A percentile compares a stretch with the other conserved stretches of the same genome.
phyloP scores from a whole-genome alignment of 2,113 vertebrate species.

The Aspidoscelis tigris region DNA sequence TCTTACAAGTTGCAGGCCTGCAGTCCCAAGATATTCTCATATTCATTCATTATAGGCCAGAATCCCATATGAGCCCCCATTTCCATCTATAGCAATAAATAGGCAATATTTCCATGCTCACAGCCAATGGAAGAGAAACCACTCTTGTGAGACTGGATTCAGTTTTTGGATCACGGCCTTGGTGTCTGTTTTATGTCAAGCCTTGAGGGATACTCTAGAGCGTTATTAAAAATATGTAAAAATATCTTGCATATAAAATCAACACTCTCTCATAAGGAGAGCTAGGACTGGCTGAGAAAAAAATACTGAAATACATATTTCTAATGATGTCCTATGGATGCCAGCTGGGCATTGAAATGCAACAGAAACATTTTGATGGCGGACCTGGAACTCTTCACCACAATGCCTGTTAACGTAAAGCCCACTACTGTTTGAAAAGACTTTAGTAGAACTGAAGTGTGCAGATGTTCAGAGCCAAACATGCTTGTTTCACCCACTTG shows the following conservation, averaged over 20 bases:
- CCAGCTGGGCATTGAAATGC: slow-evolving; percentile 24
- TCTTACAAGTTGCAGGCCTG: neutral
- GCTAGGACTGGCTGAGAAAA: neutral
- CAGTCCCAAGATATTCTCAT: neutral
- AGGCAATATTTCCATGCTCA: neutral
- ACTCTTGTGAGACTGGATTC: neutral
- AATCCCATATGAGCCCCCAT: neutral
- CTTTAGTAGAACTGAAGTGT: neutral
- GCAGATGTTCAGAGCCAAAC: neutral
- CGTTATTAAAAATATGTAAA: neutral
- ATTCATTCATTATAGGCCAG: neutral
- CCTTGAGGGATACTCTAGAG: neutral
- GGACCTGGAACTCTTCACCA: slow-evolving; percentile 3
- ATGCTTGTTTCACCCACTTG: neutral
- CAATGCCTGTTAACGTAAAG: slow-evolving; percentile 46
- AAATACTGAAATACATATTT: neutral
- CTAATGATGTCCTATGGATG: slow-evolving; percentile 4
- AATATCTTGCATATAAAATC: neutral
- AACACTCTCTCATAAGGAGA: neutral
- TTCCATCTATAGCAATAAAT: neutral
- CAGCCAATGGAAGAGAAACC: neutral
- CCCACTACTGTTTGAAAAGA: neutral
- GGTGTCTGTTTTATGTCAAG: neutral
- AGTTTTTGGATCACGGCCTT: neutral
- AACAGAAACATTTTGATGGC: neutral